Base-by-base conservation (phyloP, 2,888 invertebrate genomes). In the Globia sparganii region DNA sequence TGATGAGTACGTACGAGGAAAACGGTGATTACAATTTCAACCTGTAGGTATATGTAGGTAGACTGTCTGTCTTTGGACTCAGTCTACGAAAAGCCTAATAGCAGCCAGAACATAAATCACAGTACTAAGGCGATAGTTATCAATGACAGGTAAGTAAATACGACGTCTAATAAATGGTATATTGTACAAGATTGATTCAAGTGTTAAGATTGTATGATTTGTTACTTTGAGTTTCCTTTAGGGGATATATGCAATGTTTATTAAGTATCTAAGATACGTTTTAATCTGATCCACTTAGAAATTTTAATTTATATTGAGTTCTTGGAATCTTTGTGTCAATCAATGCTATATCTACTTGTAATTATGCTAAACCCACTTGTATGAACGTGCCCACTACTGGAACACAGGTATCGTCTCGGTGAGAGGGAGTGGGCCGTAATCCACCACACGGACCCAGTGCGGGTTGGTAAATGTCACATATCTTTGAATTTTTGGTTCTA, bases 171-270 rank as follows among this genome's bases (percentile, higher is more conserved):
- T 83, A 83, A 78, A 83, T 72, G 69, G 62, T 69, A 40, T 31
- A 66, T 66, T 66, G 64, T 66, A 83, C n/a, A 74, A 72, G 83
- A 84, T 83, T 86, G 62, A 86, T 86, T 34, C 8, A 62, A 75
- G n/a, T 61, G 69, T 53, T 85, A 69, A 77, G 65, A 58, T 67
- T 31, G 46, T 67, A 77, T 77, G 86, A 85, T 85, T 85, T 81
- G 72, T 77, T 37, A 28, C 68, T 72, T 53, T 28, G 28, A 65
- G n/a, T 75, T 53, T 13, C 72, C 68, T 65, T 72, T 82, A 72
- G 3, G 75, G 85, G 81, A 68, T 81, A 78, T 65, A 68, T 72
- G 71, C 71, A 69, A 82, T 82, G 82, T 85, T 81, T 82, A 85
- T 85, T 77, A 76, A 75, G 43, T 75, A 68, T 15, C 61, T 68